These are phyloP conservation scores for Thymelicus lineola DNA, from an alignment of 2,888 invertebrate species.

Conservation along the genomic window DNA sequence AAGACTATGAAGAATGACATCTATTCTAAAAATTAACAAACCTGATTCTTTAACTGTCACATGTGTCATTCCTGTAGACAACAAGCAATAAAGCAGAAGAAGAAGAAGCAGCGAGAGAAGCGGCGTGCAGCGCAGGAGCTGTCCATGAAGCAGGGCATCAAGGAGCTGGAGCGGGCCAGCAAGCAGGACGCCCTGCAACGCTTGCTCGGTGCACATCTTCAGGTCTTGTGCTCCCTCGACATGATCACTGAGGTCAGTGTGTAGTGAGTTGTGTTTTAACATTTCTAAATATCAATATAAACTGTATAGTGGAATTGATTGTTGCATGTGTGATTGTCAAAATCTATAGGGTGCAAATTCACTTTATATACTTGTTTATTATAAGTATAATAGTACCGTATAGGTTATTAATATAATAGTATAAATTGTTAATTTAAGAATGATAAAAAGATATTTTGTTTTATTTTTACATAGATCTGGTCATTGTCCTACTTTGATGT, in stretches of 20 bases:
- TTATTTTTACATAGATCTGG: not conserved
- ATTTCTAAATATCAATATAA: not conserved
- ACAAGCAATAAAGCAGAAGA: conserved; percentile 64
- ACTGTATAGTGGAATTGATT: too few species aligned
- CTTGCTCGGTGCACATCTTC: conserved; percentile 87
- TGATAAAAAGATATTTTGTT: too few species aligned
- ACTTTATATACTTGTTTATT: too few species aligned
- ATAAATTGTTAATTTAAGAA: too few species aligned
- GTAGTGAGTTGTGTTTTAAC: not conserved
- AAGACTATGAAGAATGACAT: too few species aligned
- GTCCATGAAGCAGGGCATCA: conserved; percentile 71
- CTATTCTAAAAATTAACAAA: too few species aligned
- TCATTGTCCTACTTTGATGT: conserved; percentile 1
- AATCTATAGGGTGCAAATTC: too few species aligned
- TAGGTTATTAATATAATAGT: too few species aligned
- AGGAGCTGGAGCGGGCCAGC: conserved; percentile 69
- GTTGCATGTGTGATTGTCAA: too few species aligned
- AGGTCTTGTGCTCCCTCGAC: conserved; percentile 87
- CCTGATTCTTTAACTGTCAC: too few species aligned
- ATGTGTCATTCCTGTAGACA: conserved; percentile 51
- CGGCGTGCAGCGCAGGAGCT: conserved; percentile 66
- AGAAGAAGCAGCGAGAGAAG: conserved; percentile 65
- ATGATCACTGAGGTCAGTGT: conserved; percentile 71
- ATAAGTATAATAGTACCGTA: too few species aligned
- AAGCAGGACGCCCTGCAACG: conserved; percentile 84